Conservation (phyloP, 2,113 vertebrate genomes). For the Sander lucioperca region DNA sequence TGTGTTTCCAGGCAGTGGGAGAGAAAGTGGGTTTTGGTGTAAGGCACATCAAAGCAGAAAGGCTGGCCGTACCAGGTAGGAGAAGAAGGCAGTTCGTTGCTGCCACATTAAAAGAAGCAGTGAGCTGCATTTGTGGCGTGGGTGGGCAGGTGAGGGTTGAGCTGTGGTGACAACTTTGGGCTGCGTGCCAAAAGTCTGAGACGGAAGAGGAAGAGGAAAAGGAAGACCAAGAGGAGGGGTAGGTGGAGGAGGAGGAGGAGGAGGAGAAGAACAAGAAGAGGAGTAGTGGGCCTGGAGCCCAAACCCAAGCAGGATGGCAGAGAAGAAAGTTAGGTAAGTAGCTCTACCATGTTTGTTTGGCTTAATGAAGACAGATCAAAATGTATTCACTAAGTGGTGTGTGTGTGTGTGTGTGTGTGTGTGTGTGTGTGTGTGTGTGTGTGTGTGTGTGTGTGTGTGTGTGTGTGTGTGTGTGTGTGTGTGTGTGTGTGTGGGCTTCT, state of each 20-base stretch:
- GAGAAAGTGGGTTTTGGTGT: conserved; percentile 17
- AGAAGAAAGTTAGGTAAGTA: conserved; percentile 81
- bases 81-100: neutral
- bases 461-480: neutral
- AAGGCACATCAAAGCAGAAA: conserved; percentile 42
- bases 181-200: conserved; percentile 13
- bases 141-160: conserved; percentile 38
- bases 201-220: conserved; percentile 25
- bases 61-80: conserved; percentile 17
- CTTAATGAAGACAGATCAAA: neutral
- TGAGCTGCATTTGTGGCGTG: neutral
- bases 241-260: conserved; percentile 5
- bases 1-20: conserved; percentile 48
- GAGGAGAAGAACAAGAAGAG: conserved; percentile 13
- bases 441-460: conserved; percentile 13
- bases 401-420: conserved; percentile 12
- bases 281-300: conserved; percentile 56
- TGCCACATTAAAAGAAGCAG: conserved; percentile 15
- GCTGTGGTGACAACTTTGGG: conserved; percentile 22
- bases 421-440: neutral
- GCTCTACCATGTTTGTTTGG: conserved; percentile 4
- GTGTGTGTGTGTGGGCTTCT: neutral
- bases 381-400: neutral
- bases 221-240: conserved; percentile 12
- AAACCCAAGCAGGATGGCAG: conserved; percentile 76